Percentiles rank a stretch among this genome's conserved stretches.
Evolutionary conservation across 2,888 invertebrate species (phyloP).

Genomic region (Synergus umbraculus): DNA sequence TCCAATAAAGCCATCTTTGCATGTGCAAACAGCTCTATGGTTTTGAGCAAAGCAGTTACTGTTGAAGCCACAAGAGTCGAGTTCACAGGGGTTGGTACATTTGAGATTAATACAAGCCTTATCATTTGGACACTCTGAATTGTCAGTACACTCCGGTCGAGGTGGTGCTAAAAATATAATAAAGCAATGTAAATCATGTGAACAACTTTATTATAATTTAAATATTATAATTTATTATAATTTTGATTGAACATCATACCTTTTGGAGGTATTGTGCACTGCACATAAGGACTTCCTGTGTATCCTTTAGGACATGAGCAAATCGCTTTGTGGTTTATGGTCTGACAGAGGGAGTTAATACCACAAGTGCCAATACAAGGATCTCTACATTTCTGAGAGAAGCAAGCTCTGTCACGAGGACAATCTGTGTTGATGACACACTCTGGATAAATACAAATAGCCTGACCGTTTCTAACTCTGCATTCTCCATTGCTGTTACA

Average conservation of each 20-base stretch:
- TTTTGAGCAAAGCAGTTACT: conserved; percentile 88
- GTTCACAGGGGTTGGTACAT: conserved; percentile 87
- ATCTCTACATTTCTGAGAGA: conserved; percentile 89
- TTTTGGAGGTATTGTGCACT: conserved; percentile 80
- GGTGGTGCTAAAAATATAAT: conserved; percentile 72
- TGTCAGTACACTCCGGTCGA: conserved; percentile 86
- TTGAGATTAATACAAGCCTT: conserved; percentile 88
- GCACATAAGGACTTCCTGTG: conserved; percentile 87
- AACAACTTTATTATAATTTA: neutral
- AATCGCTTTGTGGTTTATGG: conserved; percentile 88
- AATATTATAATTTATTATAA: neutral
- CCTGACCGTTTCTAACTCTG: conserved; percentile 83
- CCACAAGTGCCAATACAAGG: conserved; percentile 91
- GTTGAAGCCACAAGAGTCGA: conserved; percentile 86
- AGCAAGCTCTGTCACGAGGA: conserved; percentile 88
- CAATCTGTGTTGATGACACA: conserved; percentile 94
- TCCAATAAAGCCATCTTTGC: conserved; percentile 90
- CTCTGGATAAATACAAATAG: conserved; percentile 90
- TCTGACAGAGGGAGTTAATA: conserved; percentile 88
- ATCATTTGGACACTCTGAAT: conserved; percentile 89
- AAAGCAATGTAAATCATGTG: neutral
- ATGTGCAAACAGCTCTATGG: conserved; percentile 90
- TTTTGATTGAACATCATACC: conserved; percentile 8
- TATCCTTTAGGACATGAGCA: conserved; percentile 90
- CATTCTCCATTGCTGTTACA: conserved; percentile 91